These are phyloP conservation scores for Tetramorium simillimum DNA, from an alignment of 1,140 invertebrate genomes.

Conservation along the genomic window DNA sequence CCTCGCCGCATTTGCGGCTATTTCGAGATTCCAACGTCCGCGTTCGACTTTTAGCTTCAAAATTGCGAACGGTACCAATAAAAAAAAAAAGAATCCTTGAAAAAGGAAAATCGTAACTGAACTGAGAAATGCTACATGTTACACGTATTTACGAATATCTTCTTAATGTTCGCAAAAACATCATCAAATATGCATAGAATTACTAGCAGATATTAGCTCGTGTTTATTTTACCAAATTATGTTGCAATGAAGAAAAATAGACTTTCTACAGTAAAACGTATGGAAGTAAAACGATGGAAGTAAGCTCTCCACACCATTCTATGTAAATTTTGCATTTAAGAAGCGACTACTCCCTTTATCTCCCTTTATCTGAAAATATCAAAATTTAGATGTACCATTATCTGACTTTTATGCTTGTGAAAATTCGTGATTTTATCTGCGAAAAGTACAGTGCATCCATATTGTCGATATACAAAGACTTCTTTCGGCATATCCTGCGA, in stretches of 20 bases:
- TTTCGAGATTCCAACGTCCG: constrained; percentile 26
- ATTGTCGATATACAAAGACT: neutral
- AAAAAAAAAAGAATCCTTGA: neutral
- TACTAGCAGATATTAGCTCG: neutral
- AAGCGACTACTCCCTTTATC: neutral
- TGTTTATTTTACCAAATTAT: neutral
- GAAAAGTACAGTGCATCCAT: neutral
- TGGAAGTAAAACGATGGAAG: no score
- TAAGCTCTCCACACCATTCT: neutral
- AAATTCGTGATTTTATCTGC: neutral
- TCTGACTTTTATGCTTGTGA: neutral
- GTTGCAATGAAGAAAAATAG: neutral
- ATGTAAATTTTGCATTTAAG: neutral
- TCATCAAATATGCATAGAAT: neutral
- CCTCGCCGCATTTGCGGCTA: constrained; percentile 36
- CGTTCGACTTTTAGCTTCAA: constrained; percentile 18
- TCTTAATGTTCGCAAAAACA: neutral
- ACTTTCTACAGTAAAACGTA: neutral
- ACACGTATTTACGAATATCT: neutral
- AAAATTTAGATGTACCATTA: neutral
- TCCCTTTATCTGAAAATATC: neutral
- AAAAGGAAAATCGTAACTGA: neutral
- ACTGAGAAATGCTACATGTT: neutral
- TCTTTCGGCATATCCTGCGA: neutral
- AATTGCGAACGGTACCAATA: neutral